phyloP scores from a whole-genome alignment of 2,113 vertebrate genomes.

The Recurvirostra avosetta region DNA sequence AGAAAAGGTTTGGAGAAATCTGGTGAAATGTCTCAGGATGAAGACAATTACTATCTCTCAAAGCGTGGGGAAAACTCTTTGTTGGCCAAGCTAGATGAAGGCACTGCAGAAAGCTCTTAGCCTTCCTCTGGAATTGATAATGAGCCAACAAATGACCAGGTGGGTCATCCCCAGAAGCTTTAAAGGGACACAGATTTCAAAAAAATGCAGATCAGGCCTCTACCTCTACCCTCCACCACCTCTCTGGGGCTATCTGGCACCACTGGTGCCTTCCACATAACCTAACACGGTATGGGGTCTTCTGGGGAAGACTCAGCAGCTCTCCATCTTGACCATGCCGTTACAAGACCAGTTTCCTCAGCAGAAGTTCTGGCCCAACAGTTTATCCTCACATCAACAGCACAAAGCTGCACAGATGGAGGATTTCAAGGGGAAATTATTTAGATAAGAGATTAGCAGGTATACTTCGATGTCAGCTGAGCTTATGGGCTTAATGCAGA shows the following conservation, averaged over 20 bases:
- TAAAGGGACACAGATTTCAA: background rate
- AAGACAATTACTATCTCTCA: background rate
- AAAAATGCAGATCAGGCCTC: background rate
- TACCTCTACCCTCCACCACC: background rate
- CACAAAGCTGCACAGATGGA: constrained; percentile 26
- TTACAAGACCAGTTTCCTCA: background rate
- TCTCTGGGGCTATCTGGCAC: background rate
- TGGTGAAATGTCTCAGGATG: background rate
- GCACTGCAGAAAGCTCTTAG: background rate
- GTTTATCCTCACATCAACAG: background rate
- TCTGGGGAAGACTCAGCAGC: background rate
- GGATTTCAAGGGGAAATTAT: constrained; percentile 56
- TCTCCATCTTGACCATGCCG: fast-evolving
- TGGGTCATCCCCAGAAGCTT: background rate
- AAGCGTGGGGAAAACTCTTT: background rate
- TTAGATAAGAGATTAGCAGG: constrained; percentile 58
- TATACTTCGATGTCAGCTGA: constrained; percentile 21
- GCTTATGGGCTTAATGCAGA: constrained; percentile 42
- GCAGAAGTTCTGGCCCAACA: background rate
- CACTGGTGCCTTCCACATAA: background rate
- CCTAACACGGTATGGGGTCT: background rate
- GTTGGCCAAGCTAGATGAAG: background rate
- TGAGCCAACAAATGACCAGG: background rate
- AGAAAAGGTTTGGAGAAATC: background rate
- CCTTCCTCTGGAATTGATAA: background rate